phyloP scores from a whole-genome alignment of 2,113 vertebrate species.

The Spheniscus mendiculus region DNA sequence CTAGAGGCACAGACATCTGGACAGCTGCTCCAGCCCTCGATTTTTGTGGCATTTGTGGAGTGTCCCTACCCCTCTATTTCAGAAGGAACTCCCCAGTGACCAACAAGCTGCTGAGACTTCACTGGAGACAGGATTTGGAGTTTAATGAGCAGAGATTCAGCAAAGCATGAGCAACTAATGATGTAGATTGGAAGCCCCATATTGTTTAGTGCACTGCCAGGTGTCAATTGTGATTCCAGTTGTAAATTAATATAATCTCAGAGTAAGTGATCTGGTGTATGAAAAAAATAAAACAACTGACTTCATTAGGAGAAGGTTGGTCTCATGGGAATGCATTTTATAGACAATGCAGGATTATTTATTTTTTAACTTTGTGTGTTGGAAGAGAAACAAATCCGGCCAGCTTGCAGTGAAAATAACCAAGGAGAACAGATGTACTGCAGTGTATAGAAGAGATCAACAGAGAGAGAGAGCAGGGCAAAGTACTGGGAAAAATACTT shows the following conservation, averaged over 20 bases:
- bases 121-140: neutral
- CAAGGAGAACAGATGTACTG: constrained; percentile 11
- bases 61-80: neutral
- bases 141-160: constrained; percentile 42
- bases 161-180: constrained; percentile 43
- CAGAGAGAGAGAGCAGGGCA: neutral
- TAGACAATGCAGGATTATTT: neutral
- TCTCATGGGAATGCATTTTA: constrained; percentile 1
- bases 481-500: neutral
- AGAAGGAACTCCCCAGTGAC: neutral
- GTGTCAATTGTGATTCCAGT: constrained; percentile 29
- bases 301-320: neutral
- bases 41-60: neutral
- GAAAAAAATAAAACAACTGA: neutral
- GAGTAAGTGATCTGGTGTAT: constrained; percentile 37
- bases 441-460: neutral
- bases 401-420: constrained; percentile 15
- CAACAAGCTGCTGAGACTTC: neutral
- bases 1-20: neutral
- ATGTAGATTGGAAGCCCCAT: neutral
- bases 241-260: constrained; percentile 44
- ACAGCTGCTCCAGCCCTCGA: neutral
- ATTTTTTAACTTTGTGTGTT: neutral
- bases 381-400: neutral
- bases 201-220: constrained; percentile 23